Conservation (phyloP, 1,140 invertebrate genomes). For the Muscidifurax raptorellus region DNA sequence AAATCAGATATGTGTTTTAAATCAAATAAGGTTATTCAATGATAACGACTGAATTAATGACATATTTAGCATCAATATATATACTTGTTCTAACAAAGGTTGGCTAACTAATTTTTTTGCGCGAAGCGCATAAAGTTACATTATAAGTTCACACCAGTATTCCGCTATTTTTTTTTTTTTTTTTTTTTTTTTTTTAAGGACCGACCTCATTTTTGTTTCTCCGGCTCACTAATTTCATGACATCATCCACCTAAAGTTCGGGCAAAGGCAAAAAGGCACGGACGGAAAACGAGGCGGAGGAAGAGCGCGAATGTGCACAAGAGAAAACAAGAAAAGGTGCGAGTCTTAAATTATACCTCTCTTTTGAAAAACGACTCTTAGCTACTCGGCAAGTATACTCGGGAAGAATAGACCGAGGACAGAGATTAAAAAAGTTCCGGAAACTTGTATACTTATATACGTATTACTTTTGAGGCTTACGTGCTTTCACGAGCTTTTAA, state of each 20-base stretch:
- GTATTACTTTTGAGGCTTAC: slow-evolving; percentile 26
- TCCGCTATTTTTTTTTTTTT: background rate
- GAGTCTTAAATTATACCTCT: slow-evolving; percentile 19
- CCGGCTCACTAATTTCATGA: slow-evolving; percentile 7
- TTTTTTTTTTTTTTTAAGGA: no score
- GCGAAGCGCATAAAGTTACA: background rate
- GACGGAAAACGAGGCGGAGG: background rate
- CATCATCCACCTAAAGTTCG: slow-evolving; percentile 16
- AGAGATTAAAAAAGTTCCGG: slow-evolving; percentile 45
- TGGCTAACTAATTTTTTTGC: background rate
- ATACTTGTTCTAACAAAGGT: background rate
- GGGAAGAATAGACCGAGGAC: slow-evolving; percentile 27
- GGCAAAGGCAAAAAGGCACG: background rate
- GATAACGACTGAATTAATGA: background rate
- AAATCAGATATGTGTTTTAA: no score
- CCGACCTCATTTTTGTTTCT: background rate
- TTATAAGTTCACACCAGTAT: background rate
- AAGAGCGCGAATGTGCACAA: background rate
- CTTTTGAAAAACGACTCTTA: slow-evolving; percentile 30
- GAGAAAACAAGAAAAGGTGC: slow-evolving; percentile 23
- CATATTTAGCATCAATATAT: background rate
- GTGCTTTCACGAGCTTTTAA: slow-evolving; percentile 20
- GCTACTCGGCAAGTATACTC: slow-evolving; percentile 1
- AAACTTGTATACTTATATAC: slow-evolving; percentile 23
- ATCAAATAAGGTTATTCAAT: no score